Base-by-base conservation (phyloP, 2,113 vertebrate species). In the Eulemur macaco region DNA sequence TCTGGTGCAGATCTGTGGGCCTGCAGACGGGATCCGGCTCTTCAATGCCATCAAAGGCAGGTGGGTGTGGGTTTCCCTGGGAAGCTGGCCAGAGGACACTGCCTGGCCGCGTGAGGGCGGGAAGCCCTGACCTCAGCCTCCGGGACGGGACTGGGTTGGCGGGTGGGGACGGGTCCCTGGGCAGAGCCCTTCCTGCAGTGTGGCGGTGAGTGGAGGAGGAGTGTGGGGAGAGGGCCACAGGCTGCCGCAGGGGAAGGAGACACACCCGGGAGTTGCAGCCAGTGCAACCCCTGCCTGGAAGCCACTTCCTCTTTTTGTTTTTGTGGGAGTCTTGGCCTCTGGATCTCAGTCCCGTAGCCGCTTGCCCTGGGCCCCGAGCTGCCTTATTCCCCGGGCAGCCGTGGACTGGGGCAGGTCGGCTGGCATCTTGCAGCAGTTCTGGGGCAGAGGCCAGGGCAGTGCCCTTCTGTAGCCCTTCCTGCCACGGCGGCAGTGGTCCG, bases 1-100 rank as follows among this genome's bases (percentile, higher is more conserved):
- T 87, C 98, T 99, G 98, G 98, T 99, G 96, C 99, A 99, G 98
- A 99, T 99, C 96, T 99, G 99, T 96, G 99, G 99, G 20, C 99
- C 99, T 42, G 99, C 99, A 54, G 99, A 99, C 63, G 99, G 99
- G 54, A 99, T 99, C 98, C 99, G 99, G 47, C 99, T 99, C 95
- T 99, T 99, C 93, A 99, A 99, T 80, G 99, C 99, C 54, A 99
- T 99, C 98, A 99, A 99, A 98, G 99, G 99, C 99, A 99, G 99
- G 99, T 99, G 92, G 87, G 99, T 99, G 91, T 77, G 25, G 11
- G 66, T 95, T 86, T 95, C 82, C 74, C 34, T 39, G 81, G 14
- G 45, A 34, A 68, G 21, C 15, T 29, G 64, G 13, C 54, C 39
- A 14, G 45, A 54, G 42, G 31, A 39, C 23, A 29, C 8, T 10